A percentile compares a stretch with the other conserved stretches of the same genome.
These are phyloP conservation scores for Chymomyza fuscimana DNA, from an alignment of 2,888 invertebrate species.

Conservation along the genomic window DNA sequence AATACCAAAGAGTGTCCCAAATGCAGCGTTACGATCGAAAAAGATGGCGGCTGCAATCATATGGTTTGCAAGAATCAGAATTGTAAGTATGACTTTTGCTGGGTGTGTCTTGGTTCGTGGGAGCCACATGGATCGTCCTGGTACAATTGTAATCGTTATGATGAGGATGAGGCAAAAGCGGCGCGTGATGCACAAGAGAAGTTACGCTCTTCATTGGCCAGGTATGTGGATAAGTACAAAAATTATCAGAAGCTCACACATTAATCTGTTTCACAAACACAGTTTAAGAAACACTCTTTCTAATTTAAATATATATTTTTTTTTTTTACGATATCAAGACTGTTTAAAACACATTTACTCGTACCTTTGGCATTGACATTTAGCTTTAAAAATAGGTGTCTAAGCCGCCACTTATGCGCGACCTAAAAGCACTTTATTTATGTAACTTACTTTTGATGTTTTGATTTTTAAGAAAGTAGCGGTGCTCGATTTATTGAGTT, in stretches of 20 bases:
- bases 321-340: too few species aligned
- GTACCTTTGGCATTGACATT: too few species aligned
- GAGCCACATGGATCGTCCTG: constrained; percentile 98
- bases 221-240: constrained; percentile 82
- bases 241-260: background rate
- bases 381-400: too few species aligned
- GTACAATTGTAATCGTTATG: constrained; percentile 99
- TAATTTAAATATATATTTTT: too few species aligned
- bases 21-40: constrained; percentile 97
- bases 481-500: too few species aligned
- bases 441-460: too few species aligned
- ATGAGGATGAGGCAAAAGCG: constrained; percentile 97
- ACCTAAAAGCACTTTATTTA: too few species aligned
- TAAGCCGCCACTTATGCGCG: too few species aligned
- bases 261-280: background rate
- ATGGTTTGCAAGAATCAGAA: constrained; percentile 99
- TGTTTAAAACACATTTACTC: too few species aligned
- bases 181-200: constrained; percentile 97
- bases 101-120: constrained; percentile 99
- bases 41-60: constrained; percentile 99
- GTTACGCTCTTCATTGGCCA: constrained; percentile 94
- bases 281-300: too few species aligned
- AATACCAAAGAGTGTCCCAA: constrained; percentile 99
- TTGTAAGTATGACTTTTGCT: constrained; percentile 99
- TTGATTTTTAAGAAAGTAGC: too few species aligned